Percentiles rank a stretch among this genome's conserved stretches.
These are phyloP conservation scores for Mystacornis crossleyi DNA, from an alignment of 2,113 vertebrate species.

Conservation along the genomic window DNA sequence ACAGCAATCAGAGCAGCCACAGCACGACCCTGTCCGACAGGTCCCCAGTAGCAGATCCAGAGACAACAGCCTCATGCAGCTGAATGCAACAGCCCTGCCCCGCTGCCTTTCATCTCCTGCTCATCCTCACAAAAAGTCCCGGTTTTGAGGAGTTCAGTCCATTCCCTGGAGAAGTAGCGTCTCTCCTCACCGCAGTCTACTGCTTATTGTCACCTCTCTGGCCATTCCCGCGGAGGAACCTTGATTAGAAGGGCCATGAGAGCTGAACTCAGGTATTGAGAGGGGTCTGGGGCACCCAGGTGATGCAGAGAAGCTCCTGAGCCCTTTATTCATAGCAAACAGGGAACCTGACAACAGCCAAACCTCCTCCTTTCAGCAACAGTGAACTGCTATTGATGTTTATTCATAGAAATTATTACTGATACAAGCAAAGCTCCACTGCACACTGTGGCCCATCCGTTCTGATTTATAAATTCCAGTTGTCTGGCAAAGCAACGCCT, in stretches of 20 bases:
- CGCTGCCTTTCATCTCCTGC: background rate
- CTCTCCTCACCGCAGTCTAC: rapidly evolving
- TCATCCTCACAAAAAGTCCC: background rate
- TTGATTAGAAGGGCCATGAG: background rate
- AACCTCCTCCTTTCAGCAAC: background rate
- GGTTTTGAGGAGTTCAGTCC: background rate
- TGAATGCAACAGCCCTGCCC: background rate
- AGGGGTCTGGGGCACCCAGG: background rate
- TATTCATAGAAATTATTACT: background rate
- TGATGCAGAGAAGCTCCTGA: background rate
- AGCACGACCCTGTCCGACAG: background rate
- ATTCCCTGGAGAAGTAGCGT: background rate
- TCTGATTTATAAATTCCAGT: background rate
- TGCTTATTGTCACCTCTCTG: background rate
- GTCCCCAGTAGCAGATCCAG: background rate
- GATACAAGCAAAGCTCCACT: background rate
- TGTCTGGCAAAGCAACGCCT: background rate
- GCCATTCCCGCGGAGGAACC: background rate
- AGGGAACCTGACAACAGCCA: background rate
- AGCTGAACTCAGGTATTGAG: background rate
- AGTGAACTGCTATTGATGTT: background rate
- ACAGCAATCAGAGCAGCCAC: background rate
- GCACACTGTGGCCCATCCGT: background rate
- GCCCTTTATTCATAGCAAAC: background rate
- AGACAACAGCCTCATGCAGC: background rate